A percentile compares a stretch with the other conserved stretches of the same genome.
These are phyloP conservation scores for Stenchaetothrips biformis DNA, from an alignment of 2,888 invertebrate species.

Conservation along the genomic window DNA sequence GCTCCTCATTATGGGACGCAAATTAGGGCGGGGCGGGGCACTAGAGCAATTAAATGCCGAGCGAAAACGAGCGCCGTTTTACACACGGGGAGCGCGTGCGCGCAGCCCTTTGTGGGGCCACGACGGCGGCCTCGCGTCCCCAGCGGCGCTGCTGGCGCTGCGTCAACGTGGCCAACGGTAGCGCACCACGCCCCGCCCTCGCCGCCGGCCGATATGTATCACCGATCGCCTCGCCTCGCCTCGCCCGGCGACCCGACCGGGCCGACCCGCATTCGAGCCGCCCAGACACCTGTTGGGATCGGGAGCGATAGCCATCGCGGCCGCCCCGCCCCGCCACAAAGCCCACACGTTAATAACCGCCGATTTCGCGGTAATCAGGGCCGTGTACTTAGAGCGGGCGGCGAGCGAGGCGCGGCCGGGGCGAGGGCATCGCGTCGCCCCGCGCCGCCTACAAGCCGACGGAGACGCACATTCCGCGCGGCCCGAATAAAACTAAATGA, in stretches of 20 bases:
- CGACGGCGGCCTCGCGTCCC: slow-evolving; percentile 30
- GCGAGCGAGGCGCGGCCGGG: not conserved
- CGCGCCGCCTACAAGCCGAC: not conserved
- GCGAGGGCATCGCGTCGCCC: not conserved
- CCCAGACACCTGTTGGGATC: slow-evolving; percentile 10
- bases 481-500: too few species aligned
- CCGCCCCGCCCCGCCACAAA: not conserved
- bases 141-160: slow-evolving; percentile 47
- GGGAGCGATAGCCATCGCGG: not conserved
- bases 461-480: too few species aligned
- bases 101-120: slow-evolving; percentile 38
- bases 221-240: not conserved
- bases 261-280: not conserved
- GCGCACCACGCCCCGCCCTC: slow-evolving; percentile 38
- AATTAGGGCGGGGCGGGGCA: not conserved
- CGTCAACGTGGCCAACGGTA: slow-evolving; percentile 45
- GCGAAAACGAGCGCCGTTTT: too few species aligned
- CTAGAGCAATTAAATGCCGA: too few species aligned
- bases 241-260: not conserved
- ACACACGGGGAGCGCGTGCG: slow-evolving; percentile 40
- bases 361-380: slow-evolving; percentile 8
- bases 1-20: slow-evolving; percentile 20
- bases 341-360: slow-evolving; percentile 2
- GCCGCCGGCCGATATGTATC: slow-evolving; percentile 6
- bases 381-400: not conserved